Percentiles rank a stretch among this genome's conserved stretches.
These are phyloP conservation scores for Stenopsyche tienmushanensis DNA, from an alignment of 1,140 invertebrate species.

Conservation along the genomic window DNA sequence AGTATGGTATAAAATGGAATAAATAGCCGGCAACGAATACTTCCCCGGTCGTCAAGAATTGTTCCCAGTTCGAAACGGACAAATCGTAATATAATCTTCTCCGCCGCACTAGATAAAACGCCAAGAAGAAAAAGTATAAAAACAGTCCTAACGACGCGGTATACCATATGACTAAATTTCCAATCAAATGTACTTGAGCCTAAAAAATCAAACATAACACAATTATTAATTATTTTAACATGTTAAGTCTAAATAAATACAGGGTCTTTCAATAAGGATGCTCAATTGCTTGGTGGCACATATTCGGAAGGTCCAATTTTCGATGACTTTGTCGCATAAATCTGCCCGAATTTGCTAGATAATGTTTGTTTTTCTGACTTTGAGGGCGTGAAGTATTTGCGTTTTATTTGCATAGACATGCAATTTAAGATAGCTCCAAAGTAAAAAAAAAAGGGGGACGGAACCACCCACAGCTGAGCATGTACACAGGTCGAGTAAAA, in stretches of 20 bases:
- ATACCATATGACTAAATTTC: slow-evolving; percentile 91
- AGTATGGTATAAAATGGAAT: slow-evolving; percentile 88
- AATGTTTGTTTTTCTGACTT: too few relatives aligned
- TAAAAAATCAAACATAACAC: slow-evolving; percentile 50
- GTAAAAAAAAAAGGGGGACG: too few relatives aligned
- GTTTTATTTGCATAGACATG: too few relatives aligned
- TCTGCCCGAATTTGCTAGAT: too few relatives aligned
- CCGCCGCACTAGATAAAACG: slow-evolving; percentile 77
- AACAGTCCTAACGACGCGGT: slow-evolving; percentile 69
- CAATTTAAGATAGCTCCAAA: too few relatives aligned
- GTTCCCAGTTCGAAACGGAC: slow-evolving; percentile 65
- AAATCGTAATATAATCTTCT: slow-evolving; percentile 75
- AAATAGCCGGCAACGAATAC: slow-evolving; percentile 81
- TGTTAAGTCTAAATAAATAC: neutral
- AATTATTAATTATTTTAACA: slow-evolving; percentile 9
- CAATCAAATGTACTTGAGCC: slow-evolving; percentile 95
- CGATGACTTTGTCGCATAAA: too few relatives aligned
- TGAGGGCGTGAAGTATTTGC: too few relatives aligned
- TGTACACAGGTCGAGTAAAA: too few relatives aligned
- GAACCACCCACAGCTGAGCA: too few relatives aligned
- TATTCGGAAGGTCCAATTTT: too few relatives aligned
- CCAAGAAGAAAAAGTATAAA: slow-evolving; percentile 66
- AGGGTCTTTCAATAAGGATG: too few relatives aligned
- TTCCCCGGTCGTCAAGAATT: slow-evolving; percentile 71
- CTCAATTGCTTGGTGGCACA: too few relatives aligned